Evolutionary conservation across 2,113 vertebrate species (phyloP).

Genomic region (Dasyornis broadbenti): DNA sequence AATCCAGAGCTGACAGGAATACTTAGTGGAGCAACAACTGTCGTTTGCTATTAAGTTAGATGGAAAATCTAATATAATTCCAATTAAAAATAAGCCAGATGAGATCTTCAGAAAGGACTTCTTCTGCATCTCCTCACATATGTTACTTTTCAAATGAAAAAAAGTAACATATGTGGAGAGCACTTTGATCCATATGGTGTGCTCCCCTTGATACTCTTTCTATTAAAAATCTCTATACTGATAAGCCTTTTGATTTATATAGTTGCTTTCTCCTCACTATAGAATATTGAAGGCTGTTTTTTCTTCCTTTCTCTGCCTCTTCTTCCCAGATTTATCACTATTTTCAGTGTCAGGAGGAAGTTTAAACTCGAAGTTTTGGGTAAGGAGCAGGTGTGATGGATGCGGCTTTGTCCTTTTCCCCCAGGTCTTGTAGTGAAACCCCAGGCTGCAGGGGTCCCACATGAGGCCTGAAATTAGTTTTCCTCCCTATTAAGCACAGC

Average conservation of each 20-base stretch:
- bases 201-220: constrained; percentile 44
- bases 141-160: constrained; percentile 45
- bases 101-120: constrained; percentile 34
- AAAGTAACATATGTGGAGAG: constrained; percentile 41
- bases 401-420: background rate
- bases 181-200: constrained; percentile 48
- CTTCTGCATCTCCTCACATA: constrained; percentile 30
- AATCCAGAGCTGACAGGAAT: background rate
- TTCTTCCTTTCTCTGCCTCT: background rate
- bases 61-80: constrained; percentile 19
- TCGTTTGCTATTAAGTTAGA: background rate
- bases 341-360: background rate
- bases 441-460: background rate
- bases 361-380: background rate
- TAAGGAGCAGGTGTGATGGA: background rate
- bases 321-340: background rate
- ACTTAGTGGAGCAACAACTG: background rate
- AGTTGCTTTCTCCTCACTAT: background rate
- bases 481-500: background rate
- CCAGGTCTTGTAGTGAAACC: background rate
- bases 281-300: constrained; percentile 15
- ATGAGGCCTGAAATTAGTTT: background rate
- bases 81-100: constrained; percentile 58
- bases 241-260: constrained; percentile 44
- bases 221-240: constrained; percentile 26